These are phyloP conservation scores for Cerceris rybyensis DNA, from an alignment of 2,888 invertebrate species.

Conservation along the genomic window DNA sequence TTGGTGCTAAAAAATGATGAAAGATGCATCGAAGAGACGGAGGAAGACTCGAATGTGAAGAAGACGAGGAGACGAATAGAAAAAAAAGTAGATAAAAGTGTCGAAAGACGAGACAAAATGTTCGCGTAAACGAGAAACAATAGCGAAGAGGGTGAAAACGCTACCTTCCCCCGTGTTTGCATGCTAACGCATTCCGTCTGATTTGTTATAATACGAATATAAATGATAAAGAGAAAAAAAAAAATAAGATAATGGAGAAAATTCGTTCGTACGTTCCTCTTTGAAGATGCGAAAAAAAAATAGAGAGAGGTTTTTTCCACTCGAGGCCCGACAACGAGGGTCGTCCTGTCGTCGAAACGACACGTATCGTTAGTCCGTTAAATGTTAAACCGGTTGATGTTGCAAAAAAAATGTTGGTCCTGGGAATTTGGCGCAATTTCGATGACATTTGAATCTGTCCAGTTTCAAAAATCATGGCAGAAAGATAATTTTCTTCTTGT, in stretches of 20 bases:
- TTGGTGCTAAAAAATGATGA: constrained; percentile 39
- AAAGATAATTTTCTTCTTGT: no score
- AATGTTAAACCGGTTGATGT: neutral
- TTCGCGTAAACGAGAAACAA: constrained; percentile 39
- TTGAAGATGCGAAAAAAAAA: constrained; percentile 19
- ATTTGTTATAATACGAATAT: constrained; percentile 36
- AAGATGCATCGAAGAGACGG: constrained; percentile 33
- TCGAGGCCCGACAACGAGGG: constrained; percentile 22
- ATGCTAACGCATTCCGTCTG: constrained; percentile 55
- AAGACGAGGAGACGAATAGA: neutral
- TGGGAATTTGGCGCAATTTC: no score
- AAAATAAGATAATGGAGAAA: constrained; percentile 7
- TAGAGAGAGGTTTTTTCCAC: neutral
- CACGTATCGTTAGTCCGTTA: neutral
- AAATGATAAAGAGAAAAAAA: no score
- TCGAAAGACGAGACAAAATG: neutral
- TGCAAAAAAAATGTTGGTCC: neutral
- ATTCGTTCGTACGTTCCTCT: constrained; percentile 50
- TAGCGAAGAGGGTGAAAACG: constrained; percentile 33
- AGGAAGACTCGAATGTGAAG: constrained; percentile 2
- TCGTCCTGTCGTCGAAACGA: constrained; percentile 9
- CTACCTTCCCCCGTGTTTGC: constrained; percentile 33
- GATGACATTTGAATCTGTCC: no score
- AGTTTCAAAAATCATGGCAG: no score
- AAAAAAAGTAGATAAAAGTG: constrained; percentile 16